Evolutionary conservation across 2,113 vertebrate species (phyloP), one percentile per base, ranked within the genome.

Genomic region (Sialia sialis): DNA sequence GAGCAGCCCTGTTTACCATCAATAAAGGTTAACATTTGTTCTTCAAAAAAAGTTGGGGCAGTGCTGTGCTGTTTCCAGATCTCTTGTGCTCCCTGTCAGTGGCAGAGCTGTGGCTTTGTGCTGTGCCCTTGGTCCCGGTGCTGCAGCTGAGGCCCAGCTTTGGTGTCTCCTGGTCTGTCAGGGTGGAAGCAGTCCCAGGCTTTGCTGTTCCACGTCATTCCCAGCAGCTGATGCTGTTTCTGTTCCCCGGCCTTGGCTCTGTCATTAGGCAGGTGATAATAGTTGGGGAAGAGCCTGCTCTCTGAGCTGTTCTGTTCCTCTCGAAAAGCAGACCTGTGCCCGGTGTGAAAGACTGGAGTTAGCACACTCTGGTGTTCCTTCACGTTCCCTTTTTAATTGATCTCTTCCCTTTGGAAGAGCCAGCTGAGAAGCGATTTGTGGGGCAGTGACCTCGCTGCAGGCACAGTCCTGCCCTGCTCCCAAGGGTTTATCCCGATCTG

Each of bases 1-100:
- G 8, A 80, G 52, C 51, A 93, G 70, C 79, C 22, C n/a, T 36
- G 3, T 52, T 87, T 84, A 25, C 10, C 74, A 41, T 73, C 34
- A 92, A 76, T 95, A 95, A 95, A 96, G 10, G 63, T 94, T 92
- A 6, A n/a, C 14, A 26, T 55, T 36, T 19, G 14, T 62, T 56
- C 67, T 73, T 72, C 10, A n/a, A 3, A 74, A 74, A 25, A 46
- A 16, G 34, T 4, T 41, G 79, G 70, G 51, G 8, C 1, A 3
- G 2, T 38, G 36, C 39, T 68, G 16, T 60, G 39, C 48, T 91
- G 22, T n/a, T 52, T 78, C 15, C 36, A 18, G 29, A 2, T 17
- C 52, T 48, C 9, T 13, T 11, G 22, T 2, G 0, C 58, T 59
- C 30, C 36, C 26, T 27, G 9, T 27, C 39, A 7, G 0, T 7